Conservation (phyloP, 2,797 vertebrate genomes). For the Tokudaia muenninki region DNA sequence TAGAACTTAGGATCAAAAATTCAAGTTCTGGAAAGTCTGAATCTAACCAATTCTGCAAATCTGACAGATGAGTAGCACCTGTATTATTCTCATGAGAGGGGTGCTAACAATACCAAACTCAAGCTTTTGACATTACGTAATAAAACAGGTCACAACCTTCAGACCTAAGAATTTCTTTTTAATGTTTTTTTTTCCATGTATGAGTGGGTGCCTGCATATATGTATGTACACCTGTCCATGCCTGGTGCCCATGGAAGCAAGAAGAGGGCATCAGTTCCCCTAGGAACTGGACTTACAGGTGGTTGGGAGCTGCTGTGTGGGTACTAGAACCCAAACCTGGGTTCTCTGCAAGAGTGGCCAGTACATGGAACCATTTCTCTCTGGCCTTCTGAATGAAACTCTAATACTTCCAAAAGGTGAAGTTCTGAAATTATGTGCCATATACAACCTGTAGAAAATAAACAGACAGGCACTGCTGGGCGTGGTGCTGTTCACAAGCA, state of each 20-base stretch:
- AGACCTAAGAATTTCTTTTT: neutral
- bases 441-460: neutral
- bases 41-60: neutral
- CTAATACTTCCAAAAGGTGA: constrained; percentile 42
- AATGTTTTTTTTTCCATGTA: neutral
- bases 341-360: no score
- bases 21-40: neutral
- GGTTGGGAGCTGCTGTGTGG: no score
- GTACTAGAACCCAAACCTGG: neutral
- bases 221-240: neutral
- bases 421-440: neutral
- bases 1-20: constrained; percentile 5
- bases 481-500: no score
- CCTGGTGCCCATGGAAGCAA: neutral
- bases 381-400: neutral
- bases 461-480: neutral
- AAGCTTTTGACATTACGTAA: neutral
- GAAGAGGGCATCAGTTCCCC: neutral
- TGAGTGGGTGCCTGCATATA: neutral
- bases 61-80: neutral
- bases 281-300: neutral
- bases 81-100: constrained; percentile 5
- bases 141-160: constrained; percentile 35
- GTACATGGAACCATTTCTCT: neutral
- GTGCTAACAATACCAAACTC: neutral